Evolutionary conservation across 2,888 invertebrate genomes (phyloP).

Genomic region (Acanthosepion lycidas): DNA sequence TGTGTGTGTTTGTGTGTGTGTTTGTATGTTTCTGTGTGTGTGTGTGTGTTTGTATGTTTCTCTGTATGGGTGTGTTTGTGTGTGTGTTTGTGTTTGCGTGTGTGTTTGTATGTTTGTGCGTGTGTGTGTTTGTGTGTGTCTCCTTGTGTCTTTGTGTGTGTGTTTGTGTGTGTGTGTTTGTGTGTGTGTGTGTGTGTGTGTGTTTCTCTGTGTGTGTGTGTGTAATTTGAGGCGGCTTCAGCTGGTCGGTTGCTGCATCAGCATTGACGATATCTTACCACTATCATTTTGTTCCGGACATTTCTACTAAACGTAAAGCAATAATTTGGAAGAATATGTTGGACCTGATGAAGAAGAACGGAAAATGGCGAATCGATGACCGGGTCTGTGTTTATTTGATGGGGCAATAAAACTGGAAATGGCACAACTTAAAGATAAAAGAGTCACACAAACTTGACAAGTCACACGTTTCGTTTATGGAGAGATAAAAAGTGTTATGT

Average conservation of each 20-base stretch:
- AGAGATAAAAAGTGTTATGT: neutral
- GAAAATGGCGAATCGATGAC: neutral
- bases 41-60: too few relatives aligned
- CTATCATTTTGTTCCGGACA: neutral
- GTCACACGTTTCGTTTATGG: neutral
- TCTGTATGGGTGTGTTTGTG: too few relatives aligned
- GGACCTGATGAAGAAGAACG: neutral
- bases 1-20: too few relatives aligned
- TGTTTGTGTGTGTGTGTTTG: too few relatives aligned
- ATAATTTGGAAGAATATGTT: neutral
- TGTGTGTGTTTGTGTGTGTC: neutral
- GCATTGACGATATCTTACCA: neutral
- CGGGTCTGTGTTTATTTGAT: neutral
- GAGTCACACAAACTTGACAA: neutral
- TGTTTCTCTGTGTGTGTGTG: neutral
- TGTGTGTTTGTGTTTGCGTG: too few relatives aligned
- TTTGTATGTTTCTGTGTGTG: too few relatives aligned
- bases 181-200: neutral
- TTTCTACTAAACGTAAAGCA: neutral
- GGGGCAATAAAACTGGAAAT: neutral
- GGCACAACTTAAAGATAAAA: neutral
- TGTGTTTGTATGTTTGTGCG: too few relatives aligned
- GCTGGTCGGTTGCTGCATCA: neutral
- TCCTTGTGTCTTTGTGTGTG: too few relatives aligned
- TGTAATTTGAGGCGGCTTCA: neutral